Conservation (phyloP, 2,888 invertebrate genomes). For the Neelides folsomi region DNA sequence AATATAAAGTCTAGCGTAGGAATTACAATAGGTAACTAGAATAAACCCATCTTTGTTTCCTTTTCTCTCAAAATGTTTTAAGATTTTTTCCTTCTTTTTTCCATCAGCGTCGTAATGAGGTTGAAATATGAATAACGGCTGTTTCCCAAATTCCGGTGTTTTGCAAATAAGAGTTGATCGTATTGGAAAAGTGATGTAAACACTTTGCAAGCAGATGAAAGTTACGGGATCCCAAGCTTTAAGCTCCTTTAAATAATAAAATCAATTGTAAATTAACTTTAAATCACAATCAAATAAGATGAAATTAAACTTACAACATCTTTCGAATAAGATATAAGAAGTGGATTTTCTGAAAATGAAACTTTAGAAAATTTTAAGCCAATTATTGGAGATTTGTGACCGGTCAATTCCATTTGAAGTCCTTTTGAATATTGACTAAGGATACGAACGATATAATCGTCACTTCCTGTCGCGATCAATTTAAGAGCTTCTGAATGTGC, state of each 20-base stretch:
- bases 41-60: constrained; percentile 17
- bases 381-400: constrained; percentile 20
- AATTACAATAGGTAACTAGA: constrained; percentile 27
- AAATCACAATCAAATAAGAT: too few relatives aligned
- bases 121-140: constrained; percentile 13
- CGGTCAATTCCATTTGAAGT: constrained; percentile 26
- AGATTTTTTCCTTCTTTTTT: neutral
- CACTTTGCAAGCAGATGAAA: constrained; percentile 21
- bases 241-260: constrained; percentile 16
- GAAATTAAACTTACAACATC: constrained; percentile 29
- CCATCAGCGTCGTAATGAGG: constrained; percentile 6
- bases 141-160: constrained; percentile 25
- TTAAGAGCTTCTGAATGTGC: constrained; percentile 17
- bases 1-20: constrained; percentile 18
- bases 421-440: constrained; percentile 27
- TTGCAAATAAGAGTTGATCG: constrained; percentile 23
- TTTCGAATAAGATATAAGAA: constrained; percentile 21
- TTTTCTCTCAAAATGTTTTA: neutral
- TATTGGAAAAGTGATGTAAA: constrained; percentile 23
- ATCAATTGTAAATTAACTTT: neutral
- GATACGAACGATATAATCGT: constrained; percentile 32
- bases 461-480: constrained; percentile 31
- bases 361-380: constrained; percentile 15
- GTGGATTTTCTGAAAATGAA: constrained; percentile 13
- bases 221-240: constrained; percentile 26